Percentiles rank a stretch among this genome's conserved stretches.
Evolutionary conservation across 2,797 vertebrate genomes (phyloP).

Genomic region (Acanthiza pusilla): DNA sequence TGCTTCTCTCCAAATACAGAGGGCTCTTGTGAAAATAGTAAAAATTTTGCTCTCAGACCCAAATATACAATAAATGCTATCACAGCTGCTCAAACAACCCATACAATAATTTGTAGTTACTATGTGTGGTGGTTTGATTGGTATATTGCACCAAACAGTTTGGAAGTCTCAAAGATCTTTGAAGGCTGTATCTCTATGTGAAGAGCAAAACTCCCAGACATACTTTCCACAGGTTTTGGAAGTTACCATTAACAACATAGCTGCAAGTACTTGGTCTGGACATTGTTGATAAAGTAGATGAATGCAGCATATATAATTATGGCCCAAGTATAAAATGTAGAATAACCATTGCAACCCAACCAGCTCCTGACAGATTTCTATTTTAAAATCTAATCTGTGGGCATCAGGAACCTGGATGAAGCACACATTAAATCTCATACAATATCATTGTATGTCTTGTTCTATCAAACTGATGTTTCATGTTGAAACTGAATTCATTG

Average conservation of each 20-base stretch:
- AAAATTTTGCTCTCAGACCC: neutral
- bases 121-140: fast-evolving
- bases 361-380: neutral
- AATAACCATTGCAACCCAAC: neutral
- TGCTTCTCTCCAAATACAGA: neutral
- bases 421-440: neutral
- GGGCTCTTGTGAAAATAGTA: neutral
- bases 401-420: neutral
- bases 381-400: neutral
- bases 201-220: neutral
- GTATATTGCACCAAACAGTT: neutral
- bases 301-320: neutral
- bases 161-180: neutral
- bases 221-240: neutral
- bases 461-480: neutral
- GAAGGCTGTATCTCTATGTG: fast-evolving
- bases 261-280: neutral
- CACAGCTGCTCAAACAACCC: neutral
- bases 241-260: neutral
- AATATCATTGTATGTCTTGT: neutral
- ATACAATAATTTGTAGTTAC: neutral
- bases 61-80: neutral
- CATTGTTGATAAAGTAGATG: neutral
- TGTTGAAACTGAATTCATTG: neutral
- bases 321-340: neutral